Base-by-base conservation (phyloP, 2,888 invertebrate genomes). In the Xestia sexstrigata region DNA sequence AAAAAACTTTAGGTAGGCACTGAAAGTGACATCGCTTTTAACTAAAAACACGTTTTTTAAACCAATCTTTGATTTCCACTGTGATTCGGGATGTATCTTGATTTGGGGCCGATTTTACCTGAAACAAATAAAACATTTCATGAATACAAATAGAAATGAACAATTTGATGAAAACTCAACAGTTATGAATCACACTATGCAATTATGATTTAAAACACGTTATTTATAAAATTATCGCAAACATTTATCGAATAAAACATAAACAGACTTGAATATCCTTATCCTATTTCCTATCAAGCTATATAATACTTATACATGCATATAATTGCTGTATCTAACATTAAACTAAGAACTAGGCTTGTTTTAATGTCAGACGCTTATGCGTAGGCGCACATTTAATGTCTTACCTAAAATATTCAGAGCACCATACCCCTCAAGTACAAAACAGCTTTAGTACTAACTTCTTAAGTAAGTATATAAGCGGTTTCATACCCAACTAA, bases 401-500 rank as follows among this genome's bases (percentile, higher is more conserved):
- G 2, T 30, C 45, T 47, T 72, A 58, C 55, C 68, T 58, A 35
- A 82, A 79, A 79, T 80, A 90, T 86, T 78, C 88, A 88, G 86
- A 85, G 79, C 87, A 86, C 79, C 86, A 83, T 87, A 82, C 78
- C 68, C 78, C 65, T 83, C 75, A 45, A 76, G 62, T 83, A 83
- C 74, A 65, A 30, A 58, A 76, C 23, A 42, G 15, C 35, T 49
- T 45, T 39, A 60, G 45, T 20, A 60, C 26, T 23, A 42, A 26
- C 86, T n/a, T 55, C 30, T 47, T 47, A 67, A 62, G 26, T 11
- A 17, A 67, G 67, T 55, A 68, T 30, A 49, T 58, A 58, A 63
- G 26, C 49, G 6, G 1, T 79, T 84, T 79, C 26, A n/a, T 84
- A 81, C 13, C 55, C 11, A 85, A 88, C 90, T 91, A 94, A 94